Percentiles rank a stretch among this genome's conserved stretches.
phyloP scores from a whole-genome alignment of 2,113 vertebrate species.

The Silurus asotus region DNA sequence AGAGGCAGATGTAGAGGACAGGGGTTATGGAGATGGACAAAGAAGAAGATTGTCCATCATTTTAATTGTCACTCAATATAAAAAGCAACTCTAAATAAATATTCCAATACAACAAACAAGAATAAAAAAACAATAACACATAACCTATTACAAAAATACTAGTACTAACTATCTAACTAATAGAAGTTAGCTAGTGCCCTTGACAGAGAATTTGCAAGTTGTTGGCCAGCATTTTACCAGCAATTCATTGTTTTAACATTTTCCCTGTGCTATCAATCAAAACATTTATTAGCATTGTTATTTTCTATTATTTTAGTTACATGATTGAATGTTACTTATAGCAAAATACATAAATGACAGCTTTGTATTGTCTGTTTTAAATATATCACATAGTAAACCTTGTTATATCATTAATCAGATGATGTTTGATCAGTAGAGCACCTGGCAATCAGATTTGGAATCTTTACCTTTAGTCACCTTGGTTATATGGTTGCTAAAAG shows the following conservation, averaged over 20 bases:
- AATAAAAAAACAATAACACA: no score
- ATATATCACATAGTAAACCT: neutral
- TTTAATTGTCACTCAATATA: neutral
- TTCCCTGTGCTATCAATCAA: no score
- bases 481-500: neutral
- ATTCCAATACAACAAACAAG: no score
- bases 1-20: no score
- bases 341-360: neutral
- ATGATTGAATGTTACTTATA: neutral
- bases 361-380: neutral
- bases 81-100: no score
- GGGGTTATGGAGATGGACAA: no score
- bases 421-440: neutral
- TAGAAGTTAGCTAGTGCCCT: neutral
- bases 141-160: no score
- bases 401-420: neutral
- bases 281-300: neutral
- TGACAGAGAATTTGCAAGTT: neutral
- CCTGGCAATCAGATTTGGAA: neutral
- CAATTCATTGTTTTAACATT: no score
- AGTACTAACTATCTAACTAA: no score
- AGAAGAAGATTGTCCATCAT: no score
- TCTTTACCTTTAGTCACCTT: neutral
- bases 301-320: neutral
- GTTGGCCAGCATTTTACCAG: neutral